phyloP scores from a whole-genome alignment of 2,888 invertebrate genomes.

The Ametastegia equiseti region DNA sequence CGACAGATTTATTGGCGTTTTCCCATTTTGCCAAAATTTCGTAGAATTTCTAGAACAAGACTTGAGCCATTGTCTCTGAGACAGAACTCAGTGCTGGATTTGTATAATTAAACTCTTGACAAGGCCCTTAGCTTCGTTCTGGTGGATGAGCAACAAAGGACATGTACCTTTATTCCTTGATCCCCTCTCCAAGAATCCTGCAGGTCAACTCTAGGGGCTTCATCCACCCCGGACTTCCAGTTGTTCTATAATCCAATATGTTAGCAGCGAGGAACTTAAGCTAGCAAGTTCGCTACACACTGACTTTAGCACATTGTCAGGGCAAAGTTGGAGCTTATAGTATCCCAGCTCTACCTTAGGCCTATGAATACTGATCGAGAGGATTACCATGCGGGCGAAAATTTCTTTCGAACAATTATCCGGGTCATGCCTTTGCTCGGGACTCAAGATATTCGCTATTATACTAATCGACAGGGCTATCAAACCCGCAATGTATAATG shows the following conservation, averaged over 20 bases:
- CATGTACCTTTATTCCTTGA: neutral
- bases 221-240: neutral
- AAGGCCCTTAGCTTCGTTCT: neutral
- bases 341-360: neutral
- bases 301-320: neutral
- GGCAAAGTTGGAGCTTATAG: neutral
- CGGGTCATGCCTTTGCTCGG: neutral
- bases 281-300: neutral
- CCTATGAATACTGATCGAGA: neutral
- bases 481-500: neutral
- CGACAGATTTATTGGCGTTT: neutral
- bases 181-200: neutral
- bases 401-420: neutral
- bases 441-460: neutral
- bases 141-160: slow-evolving; percentile 1
- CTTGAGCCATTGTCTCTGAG: neutral
- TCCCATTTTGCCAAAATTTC: neutral
- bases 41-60: neutral
- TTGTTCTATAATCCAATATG: slow-evolving; percentile 4
- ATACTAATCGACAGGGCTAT: neutral
- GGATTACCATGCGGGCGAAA: neutral
- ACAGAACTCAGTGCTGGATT: neutral
- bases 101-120: slow-evolving; percentile 18
- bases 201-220: neutral
- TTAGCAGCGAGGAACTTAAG: neutral